A percentile compares a stretch with the other conserved stretches of the same genome.
phyloP scores from a whole-genome alignment of 1,140 invertebrate species.

The Microplitis mediator region DNA sequence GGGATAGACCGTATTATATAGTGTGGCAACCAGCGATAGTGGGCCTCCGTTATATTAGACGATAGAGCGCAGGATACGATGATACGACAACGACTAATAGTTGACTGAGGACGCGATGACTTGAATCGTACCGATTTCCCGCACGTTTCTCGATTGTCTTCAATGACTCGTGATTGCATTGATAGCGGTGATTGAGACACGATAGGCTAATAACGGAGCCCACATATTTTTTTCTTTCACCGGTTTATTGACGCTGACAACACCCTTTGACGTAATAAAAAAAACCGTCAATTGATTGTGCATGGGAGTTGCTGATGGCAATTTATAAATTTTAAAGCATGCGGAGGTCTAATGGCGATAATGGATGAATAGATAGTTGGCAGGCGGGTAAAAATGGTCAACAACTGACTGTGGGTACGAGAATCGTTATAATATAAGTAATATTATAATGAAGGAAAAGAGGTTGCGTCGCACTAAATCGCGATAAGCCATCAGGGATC shows the following conservation, averaged over 20 bases:
- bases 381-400: neutral
- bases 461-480: constrained; percentile 23
- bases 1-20: neutral
- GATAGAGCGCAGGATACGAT: neutral
- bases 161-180: constrained; percentile 18
- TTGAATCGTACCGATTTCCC: constrained; percentile 16
- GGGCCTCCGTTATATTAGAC: constrained; percentile 17
- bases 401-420: neutral
- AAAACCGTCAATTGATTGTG: neutral
- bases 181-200: constrained; percentile 9
- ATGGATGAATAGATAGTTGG: no score
- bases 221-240: neutral
- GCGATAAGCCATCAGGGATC: constrained; percentile 26
- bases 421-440: constrained; percentile 5
- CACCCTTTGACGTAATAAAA: neutral
- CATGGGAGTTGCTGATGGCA: neutral
- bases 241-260: no score
- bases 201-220: constrained; percentile 19
- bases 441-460: neutral
- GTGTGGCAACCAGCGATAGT: constrained; percentile 1
- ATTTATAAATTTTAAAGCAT: no score
- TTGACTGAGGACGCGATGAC: neutral
- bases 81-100: neutral
- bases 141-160: constrained; percentile 18
- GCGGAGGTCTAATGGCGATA: no score